Evolutionary conservation across 2,797 vertebrate genomes (phyloP).

Genomic region (Gymnothorax javanicus): DNA sequence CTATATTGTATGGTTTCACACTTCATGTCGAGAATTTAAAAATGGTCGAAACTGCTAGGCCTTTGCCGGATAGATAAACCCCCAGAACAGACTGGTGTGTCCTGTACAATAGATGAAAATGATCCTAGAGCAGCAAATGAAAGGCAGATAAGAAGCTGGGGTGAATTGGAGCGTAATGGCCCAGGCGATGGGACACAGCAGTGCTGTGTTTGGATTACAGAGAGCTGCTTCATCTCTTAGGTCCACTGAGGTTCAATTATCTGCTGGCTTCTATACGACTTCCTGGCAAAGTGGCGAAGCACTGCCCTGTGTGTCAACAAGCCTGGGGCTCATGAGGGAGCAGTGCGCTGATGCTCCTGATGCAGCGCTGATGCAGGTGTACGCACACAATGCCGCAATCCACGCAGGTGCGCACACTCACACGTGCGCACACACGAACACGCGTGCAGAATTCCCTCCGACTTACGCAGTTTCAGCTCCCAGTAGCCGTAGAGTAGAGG

Average conservation of each 20-base stretch:
- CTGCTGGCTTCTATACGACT: neutral
- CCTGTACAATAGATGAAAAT: neutral
- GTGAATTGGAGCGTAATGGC: neutral
- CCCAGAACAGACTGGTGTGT: too few relatives aligned
- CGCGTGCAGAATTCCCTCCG: neutral
- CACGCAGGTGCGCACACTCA: neutral
- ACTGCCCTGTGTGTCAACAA: conserved; percentile 20
- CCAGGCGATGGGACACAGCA: neutral
- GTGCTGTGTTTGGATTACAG: neutral
- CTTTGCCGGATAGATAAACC: neutral
- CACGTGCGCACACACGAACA: neutral
- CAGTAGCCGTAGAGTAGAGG: neutral
- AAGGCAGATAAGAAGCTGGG: conserved; percentile 3
- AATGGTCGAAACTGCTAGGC: neutral
- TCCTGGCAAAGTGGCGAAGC: neutral
- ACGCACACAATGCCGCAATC: neutral
- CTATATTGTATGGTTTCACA: neutral
- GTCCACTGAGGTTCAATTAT: conserved; percentile 23
- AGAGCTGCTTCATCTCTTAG: conserved; percentile 18
- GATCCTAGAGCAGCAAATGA: neutral
- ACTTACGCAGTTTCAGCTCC: neutral
- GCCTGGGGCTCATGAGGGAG: conserved; percentile 6
- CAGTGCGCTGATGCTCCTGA: neutral
- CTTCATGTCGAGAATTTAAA: neutral
- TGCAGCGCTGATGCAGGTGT: neutral